Base-by-base conservation (phyloP, 2,797 vertebrate genomes). In the Enteromius unitaeniatus region DNA sequence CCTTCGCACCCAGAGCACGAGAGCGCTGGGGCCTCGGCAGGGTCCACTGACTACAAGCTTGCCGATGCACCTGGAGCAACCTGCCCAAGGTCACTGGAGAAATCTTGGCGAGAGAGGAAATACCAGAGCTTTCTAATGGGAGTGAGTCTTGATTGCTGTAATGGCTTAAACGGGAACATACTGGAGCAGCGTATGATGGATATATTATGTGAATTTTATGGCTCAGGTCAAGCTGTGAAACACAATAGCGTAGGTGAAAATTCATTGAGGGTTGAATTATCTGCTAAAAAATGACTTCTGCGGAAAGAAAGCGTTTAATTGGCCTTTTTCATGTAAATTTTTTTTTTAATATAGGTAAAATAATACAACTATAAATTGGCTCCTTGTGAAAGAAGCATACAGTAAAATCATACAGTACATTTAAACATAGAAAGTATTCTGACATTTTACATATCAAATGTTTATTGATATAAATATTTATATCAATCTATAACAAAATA, bases 61-160 rank as follows among this genome's bases (percentile, higher is more conserved):
- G 67, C 47, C 58, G 76, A 40, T 37, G n/a, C 79, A 86, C 85
- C 79, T 86, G 85, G 84, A 80, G 70, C 60, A 79, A 85, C 78
- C 74, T 79, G 76, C 81, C 55, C 60, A 79, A 78, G 49, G 49
- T 86, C 81, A 82, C 68, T 65, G 58, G 47, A 82, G 81, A 79
- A 79, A 79, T 74, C 28, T 53, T 21, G 55, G 68, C 51, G 7
- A 77, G 65, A 82, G 64, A 82, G 26, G 79, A 85, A 85, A 85
- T 82, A 85, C 79, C 73, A 72, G 47, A 83, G 60, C 72, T 74
- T 74, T 82, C 55, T 82, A 62, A 73, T 45, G 69, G 65, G 26
- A 85, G 79, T 26, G 42, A 83, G 76, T 47, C 60, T 49, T 79
- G 69, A 80, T 72, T 78, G 69, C 85, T 83, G 60, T 40, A 78